Evolutionary conservation across 2,888 invertebrate genomes (phyloP).

Genomic region (Cephus runcator): DNA sequence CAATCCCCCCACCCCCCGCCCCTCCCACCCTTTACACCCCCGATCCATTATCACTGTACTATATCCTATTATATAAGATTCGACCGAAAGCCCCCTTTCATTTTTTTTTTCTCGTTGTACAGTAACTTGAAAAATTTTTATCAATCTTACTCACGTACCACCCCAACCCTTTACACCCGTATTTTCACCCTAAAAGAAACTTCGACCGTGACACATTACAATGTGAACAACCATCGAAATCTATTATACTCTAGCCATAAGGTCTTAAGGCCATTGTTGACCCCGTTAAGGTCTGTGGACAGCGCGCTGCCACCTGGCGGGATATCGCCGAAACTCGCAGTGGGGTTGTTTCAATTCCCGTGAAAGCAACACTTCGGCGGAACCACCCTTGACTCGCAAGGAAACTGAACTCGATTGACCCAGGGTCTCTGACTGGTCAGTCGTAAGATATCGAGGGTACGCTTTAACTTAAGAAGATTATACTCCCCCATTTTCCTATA

Average conservation of each 20-base stretch:
- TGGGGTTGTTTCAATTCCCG: constrained; percentile 58
- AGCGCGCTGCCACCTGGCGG: constrained; percentile 58
- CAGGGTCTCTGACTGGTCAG: constrained; percentile 44
- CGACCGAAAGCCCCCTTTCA: neutral
- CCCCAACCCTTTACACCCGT: neutral
- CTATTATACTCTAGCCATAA: neutral
- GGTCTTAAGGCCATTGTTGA: neutral
- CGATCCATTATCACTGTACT: neutral
- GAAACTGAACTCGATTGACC: neutral
- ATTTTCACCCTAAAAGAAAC: neutral
- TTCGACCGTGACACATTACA: neutral
- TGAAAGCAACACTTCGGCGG: constrained; percentile 57
- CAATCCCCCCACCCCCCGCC: neutral
- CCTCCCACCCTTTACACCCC: neutral
- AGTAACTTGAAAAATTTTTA: neutral
- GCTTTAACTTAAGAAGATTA: constrained; percentile 59
- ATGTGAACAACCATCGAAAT: neutral
- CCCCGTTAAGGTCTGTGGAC: constrained; percentile 21
- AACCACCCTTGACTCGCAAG: neutral
- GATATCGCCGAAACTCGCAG: constrained; percentile 47
- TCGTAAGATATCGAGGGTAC: constrained; percentile 52
- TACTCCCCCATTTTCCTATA: constrained; percentile 55
- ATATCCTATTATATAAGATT: neutral
- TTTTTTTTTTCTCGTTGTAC: neutral
- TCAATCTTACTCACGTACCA: neutral